Conservation (phyloP, 1,140 invertebrate genomes). For the Pogonognathellus flavescens region DNA sequence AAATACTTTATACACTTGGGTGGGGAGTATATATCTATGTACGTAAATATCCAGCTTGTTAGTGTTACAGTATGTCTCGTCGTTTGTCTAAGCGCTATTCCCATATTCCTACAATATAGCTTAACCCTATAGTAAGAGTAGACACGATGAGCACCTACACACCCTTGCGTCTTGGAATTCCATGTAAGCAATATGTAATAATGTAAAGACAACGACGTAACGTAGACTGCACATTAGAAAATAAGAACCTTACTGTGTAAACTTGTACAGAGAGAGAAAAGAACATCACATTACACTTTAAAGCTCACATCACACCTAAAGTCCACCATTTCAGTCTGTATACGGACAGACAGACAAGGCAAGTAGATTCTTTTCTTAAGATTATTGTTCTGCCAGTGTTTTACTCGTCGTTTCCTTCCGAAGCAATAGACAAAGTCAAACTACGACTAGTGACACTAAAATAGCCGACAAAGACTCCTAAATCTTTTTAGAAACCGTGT, state of each 20-base stretch:
- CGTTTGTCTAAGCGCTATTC: background rate
- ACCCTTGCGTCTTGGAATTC: too few relatives aligned
- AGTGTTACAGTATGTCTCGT: background rate
- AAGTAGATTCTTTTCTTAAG: background rate
- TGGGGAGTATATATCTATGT: background rate
- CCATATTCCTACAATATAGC: too few relatives aligned
- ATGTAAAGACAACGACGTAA: too few relatives aligned
- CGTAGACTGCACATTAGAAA: background rate
- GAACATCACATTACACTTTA: slow-evolving; percentile 9
- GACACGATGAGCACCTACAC: too few relatives aligned
- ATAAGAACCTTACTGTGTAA: background rate
- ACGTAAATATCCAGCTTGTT: background rate
- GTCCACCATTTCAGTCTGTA: background rate
- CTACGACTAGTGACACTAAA: slow-evolving; percentile 17
- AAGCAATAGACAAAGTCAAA: slow-evolving; percentile 21
- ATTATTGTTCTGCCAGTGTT: background rate
- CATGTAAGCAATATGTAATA: too few relatives aligned
- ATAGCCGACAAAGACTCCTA: slow-evolving; percentile 33
- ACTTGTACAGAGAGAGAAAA: background rate
- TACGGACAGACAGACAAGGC: background rate
- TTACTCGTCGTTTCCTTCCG: background rate
- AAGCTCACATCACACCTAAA: background rate
- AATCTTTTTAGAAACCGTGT: slow-evolving; percentile 37
- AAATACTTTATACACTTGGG: slow-evolving; percentile 38
- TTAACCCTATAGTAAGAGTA: too few relatives aligned